phyloP scores from a whole-genome alignment of 2,113 vertebrate genomes.

The Recurvirostra avosetta region DNA sequence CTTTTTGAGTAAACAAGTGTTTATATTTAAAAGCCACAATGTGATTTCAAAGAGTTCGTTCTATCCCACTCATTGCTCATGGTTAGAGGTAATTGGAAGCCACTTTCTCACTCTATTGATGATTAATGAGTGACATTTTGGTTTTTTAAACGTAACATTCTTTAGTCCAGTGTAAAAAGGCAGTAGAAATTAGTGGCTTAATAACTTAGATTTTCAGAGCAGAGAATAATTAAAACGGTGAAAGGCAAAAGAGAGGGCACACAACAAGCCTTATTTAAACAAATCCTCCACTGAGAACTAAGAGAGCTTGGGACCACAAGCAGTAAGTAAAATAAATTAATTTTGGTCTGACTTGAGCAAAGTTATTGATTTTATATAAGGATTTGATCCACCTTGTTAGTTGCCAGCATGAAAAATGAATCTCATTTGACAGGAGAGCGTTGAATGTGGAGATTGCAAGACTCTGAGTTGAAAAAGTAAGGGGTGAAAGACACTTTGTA shows the following conservation, averaged over 20 bases:
- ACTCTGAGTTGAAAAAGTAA: background rate
- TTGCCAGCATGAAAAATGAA: background rate
- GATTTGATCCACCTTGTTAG: slow-evolving; percentile 4
- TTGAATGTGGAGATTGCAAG: background rate
- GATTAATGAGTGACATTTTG: background rate
- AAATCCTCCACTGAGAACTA: background rate
- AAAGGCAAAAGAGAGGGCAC: background rate
- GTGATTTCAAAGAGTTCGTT: background rate
- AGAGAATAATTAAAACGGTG: background rate
- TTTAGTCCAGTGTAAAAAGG: background rate
- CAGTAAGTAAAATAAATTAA: slow-evolving; percentile 15
- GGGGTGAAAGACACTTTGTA: background rate
- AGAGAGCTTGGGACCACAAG: background rate
- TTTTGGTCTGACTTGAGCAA: background rate
- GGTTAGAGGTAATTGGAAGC: background rate
- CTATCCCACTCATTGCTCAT: background rate
- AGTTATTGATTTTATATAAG: slow-evolving; percentile 15
- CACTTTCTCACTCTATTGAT: background rate
- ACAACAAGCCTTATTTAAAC: background rate
- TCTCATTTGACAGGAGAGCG: background rate
- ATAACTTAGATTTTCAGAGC: slow-evolving; percentile 8
- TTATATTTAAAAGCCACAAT: slow-evolving; percentile 20
- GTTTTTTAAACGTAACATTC: background rate
- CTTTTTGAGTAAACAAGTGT: background rate
- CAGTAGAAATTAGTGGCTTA: background rate